phyloP scores from a whole-genome alignment of 2,797 vertebrate genomes.

The Melanotaenia parkinsoni region DNA sequence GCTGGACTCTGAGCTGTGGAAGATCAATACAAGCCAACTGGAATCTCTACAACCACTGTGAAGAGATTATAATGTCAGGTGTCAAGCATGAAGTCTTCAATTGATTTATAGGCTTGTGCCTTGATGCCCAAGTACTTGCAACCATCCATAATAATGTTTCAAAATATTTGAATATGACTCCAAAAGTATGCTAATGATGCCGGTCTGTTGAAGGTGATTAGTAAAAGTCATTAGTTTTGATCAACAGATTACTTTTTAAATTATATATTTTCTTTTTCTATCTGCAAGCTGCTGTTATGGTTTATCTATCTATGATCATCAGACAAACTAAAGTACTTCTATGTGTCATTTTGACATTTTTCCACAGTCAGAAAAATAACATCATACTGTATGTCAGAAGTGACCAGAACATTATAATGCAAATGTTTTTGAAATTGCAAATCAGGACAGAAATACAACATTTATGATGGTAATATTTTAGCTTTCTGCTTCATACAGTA shows the following conservation, averaged over 20 bases:
- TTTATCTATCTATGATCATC: too few relatives aligned
- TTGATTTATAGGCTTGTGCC: neutral
- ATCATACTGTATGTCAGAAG: neutral
- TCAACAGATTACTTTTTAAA: too few relatives aligned
- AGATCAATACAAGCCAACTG: slow-evolving; percentile 2
- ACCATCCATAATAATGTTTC: neutral
- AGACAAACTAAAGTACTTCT: too few relatives aligned
- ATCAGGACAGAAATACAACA: neutral
- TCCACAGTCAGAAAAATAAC: neutral
- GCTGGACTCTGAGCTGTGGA: neutral
- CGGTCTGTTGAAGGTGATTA: too few relatives aligned
- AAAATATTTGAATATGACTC: too few relatives aligned
- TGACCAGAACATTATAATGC: neutral
- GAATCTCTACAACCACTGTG: neutral
- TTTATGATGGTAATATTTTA: neutral
- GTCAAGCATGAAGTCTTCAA: neutral
- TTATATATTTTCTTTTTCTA: too few relatives aligned
- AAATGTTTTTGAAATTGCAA: neutral
- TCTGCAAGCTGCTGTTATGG: too few relatives aligned
- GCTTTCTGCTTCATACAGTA: neutral
- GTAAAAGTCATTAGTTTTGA: too few relatives aligned
- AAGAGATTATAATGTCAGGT: neutral
- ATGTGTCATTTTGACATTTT: neutral
- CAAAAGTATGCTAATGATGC: too few relatives aligned
- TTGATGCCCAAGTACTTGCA: neutral